These are phyloP conservation scores for Drosophila kanekoi DNA, from an alignment of 2,888 invertebrate species.

Conservation along the genomic window DNA sequence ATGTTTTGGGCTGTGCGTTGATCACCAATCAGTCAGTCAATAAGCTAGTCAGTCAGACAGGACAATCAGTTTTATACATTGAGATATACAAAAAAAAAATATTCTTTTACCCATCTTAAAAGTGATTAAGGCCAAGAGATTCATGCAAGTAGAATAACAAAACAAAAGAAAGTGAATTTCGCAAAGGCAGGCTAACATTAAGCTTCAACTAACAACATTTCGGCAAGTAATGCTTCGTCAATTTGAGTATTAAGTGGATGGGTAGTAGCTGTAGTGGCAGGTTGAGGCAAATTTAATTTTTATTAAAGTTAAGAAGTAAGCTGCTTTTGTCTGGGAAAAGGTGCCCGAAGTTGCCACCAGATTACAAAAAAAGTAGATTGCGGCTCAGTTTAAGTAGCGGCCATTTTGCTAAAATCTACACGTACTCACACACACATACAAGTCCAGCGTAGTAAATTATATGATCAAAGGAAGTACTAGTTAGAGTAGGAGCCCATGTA, in stretches of 20 bases:
- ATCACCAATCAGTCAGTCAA: too few relatives aligned
- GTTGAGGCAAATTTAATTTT: too few relatives aligned
- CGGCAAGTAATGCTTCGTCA: not conserved
- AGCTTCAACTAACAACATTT: not conserved
- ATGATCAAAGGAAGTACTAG: conserved; percentile 26
- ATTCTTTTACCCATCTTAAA: too few relatives aligned
- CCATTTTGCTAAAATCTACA: conserved; percentile 19
- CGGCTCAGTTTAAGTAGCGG: conserved; percentile 35
- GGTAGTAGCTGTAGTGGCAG: not conserved
- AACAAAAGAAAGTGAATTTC: too few relatives aligned
- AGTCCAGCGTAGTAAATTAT: conserved; percentile 57
- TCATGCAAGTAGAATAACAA: too few relatives aligned
- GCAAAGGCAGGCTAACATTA: too few relatives aligned
- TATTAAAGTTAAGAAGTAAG: conserved; percentile 42
- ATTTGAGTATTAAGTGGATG: too few relatives aligned
- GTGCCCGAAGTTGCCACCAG: conserved; percentile 21
- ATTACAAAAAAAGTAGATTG: conserved; percentile 29
- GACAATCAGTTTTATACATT: too few relatives aligned
- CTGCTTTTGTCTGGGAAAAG: conserved; percentile 31
- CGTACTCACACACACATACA: conserved; percentile 11
- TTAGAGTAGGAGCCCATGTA: conserved; percentile 16
- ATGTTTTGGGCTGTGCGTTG: too few relatives aligned
- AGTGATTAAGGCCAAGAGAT: too few relatives aligned
- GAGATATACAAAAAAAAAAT: too few relatives aligned
- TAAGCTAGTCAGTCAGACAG: too few relatives aligned